Conservation (phyloP, 2,113 vertebrate genomes). For the Xiphophorus couchianus region DNA sequence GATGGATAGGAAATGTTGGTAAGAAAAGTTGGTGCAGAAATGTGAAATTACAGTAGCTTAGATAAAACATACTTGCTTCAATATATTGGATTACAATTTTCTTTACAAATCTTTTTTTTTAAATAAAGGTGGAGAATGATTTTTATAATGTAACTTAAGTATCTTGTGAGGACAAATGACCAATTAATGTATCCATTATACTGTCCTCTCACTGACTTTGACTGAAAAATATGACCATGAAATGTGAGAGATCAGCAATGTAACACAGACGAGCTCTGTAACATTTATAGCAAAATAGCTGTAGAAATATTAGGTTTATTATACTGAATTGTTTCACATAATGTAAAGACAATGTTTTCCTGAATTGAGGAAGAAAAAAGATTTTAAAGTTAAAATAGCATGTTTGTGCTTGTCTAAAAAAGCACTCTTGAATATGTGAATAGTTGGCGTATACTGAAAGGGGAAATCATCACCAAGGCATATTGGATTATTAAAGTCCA, state of each 20-base stretch:
- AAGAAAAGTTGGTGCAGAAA: too few species aligned
- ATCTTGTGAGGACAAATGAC: not conserved
- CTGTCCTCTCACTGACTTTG: not conserved
- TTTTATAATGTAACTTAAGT: not conserved
- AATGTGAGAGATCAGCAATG: not conserved
- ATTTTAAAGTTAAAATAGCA: slow-evolving; percentile 3
- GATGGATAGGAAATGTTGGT: too few species aligned
- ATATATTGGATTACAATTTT: too few species aligned
- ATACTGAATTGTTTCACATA: not conserved
- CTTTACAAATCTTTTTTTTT: not conserved
- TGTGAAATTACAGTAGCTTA: too few species aligned
- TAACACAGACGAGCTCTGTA: not conserved
- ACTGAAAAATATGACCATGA: not conserved
- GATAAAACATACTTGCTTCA: too few species aligned
- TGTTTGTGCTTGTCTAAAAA: slow-evolving; percentile 7
- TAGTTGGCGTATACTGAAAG: not conserved
- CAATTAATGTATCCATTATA: not conserved
- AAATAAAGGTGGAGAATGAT: not conserved
- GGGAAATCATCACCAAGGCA: not conserved
- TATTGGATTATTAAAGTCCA: not conserved
- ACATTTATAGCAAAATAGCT: not conserved
- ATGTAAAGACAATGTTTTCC: slow-evolving; percentile 1
- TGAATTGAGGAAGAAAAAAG: not conserved
- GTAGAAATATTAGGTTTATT: not conserved
- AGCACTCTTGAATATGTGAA: not conserved